Percentiles rank a stretch among this genome's conserved stretches.
Conservation (phyloP, 2,797 vertebrate species). For the Nothura maculosa region DNA sequence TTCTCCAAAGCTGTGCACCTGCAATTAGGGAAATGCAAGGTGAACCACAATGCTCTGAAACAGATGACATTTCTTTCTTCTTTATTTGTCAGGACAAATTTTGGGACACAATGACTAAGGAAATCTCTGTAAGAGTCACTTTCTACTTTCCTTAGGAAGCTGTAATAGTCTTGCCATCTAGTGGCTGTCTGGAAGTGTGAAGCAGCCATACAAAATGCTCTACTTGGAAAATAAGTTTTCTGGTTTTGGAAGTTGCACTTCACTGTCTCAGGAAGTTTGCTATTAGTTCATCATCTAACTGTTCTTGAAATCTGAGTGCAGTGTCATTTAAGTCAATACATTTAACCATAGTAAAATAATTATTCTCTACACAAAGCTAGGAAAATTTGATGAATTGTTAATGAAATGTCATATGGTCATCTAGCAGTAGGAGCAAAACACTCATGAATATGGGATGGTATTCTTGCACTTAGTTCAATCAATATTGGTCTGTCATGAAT, state of each 20-base stretch:
- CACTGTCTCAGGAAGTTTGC: neutral
- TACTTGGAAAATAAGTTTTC: neutral
- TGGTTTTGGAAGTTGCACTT: neutral
- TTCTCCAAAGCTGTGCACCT: conserved; percentile 89
- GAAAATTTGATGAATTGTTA: neutral
- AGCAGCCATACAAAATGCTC: neutral
- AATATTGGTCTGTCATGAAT: neutral
- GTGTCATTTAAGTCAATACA: neutral
- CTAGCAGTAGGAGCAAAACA: accelerated
- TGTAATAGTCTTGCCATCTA: conserved; percentile 63
- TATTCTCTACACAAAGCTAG: neutral
- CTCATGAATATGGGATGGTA: neutral
- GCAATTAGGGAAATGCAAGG: conserved; percentile 56
- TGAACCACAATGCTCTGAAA: neutral
- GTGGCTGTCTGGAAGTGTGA: conserved; percentile 5
- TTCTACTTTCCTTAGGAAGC: neutral
- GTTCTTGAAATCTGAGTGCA: neutral
- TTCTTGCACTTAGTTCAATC: neutral
- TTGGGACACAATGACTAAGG: neutral
- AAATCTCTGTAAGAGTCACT: neutral
- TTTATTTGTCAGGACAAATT: neutral
- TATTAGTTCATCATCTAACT: neutral
- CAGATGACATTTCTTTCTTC: neutral
- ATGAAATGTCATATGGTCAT: neutral
- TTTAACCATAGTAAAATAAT: neutral